Evolutionary conservation across 2,113 vertebrate genomes (phyloP).

Genomic region (Chitala chitala): DNA sequence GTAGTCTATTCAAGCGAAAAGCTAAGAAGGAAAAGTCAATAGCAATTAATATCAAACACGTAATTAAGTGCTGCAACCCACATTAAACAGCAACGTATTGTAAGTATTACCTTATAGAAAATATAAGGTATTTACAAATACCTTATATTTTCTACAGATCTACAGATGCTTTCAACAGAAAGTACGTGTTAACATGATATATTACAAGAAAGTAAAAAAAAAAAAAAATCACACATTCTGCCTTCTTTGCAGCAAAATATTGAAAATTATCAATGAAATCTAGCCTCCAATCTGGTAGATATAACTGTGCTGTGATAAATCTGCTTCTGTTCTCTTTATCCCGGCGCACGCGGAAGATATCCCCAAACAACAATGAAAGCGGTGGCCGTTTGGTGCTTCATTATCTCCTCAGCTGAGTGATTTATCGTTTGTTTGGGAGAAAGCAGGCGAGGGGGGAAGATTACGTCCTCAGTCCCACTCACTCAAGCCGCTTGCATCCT

Average conservation of each 20-base stretch:
- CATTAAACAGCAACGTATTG: too few relatives aligned
- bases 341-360: conserved; percentile 68
- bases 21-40: too few relatives aligned
- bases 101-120: too few relatives aligned
- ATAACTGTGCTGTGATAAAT: conserved; percentile 43
- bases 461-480: conserved; percentile 70
- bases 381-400: conserved; percentile 73
- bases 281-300: conserved; percentile 7
- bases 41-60: too few relatives aligned
- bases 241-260: not conserved
- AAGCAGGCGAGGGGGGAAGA: conserved; percentile 70
- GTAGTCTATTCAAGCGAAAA: too few relatives aligned
- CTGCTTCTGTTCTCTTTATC: too few relatives aligned
- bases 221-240: not conserved
- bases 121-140: too few relatives aligned
- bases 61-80: too few relatives aligned
- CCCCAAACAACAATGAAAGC: conserved; percentile 77
- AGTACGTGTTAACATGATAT: not conserved
- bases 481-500: conserved; percentile 53
- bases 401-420: conserved; percentile 82
- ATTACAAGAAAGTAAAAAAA: not conserved
- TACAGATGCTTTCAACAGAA: too few relatives aligned
- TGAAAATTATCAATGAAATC: conserved; percentile 13
- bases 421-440: conserved; percentile 76
- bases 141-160: too few relatives aligned